Evolutionary conservation across 2,888 invertebrate genomes (phyloP).

Genomic region (Pyralis farinalis): DNA sequence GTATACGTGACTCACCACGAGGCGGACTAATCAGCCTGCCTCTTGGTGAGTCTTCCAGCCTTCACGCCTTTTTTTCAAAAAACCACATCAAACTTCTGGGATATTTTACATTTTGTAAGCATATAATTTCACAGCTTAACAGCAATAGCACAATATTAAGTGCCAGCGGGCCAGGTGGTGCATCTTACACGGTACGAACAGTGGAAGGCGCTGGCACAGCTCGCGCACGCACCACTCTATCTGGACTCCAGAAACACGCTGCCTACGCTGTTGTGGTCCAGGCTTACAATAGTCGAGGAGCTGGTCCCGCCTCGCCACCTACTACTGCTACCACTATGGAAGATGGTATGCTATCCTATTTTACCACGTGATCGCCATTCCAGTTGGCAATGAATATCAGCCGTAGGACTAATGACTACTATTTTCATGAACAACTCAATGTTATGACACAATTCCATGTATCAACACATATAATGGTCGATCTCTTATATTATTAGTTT

Average conservation of each 20-base stretch:
- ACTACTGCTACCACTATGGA: conserved; percentile 90
- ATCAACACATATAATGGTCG: too few species aligned
- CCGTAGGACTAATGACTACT: too few species aligned
- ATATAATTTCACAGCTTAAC: conserved; percentile 46
- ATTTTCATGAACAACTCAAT: too few species aligned
- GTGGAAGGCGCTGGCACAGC: conserved; percentile 89
- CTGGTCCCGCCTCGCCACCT: conserved; percentile 91
- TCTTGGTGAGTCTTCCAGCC: too few species aligned
- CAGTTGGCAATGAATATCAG: too few species aligned
- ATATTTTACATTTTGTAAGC: too few species aligned
- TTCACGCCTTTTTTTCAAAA: too few species aligned
- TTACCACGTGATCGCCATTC: too few species aligned
- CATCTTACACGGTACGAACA: conserved; percentile 86
- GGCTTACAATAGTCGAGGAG: conserved; percentile 92
- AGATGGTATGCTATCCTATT: conserved; percentile 89
- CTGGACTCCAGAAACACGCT: conserved; percentile 88
- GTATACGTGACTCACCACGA: too few species aligned
- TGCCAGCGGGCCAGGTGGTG: conserved; percentile 69
- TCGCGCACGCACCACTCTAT: conserved; percentile 82
- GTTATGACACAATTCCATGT: too few species aligned
- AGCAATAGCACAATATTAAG: conserved; percentile 68
- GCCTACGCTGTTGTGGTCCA: conserved; percentile 91
- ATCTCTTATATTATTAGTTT: too few species aligned
- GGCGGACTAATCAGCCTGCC: too few species aligned
- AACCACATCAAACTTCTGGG: background rate